A percentile compares a stretch with the other conserved stretches of the same genome.
Evolutionary conservation across 1,140 invertebrate species (phyloP).

Genomic region (Dendrolimus punctatus): DNA sequence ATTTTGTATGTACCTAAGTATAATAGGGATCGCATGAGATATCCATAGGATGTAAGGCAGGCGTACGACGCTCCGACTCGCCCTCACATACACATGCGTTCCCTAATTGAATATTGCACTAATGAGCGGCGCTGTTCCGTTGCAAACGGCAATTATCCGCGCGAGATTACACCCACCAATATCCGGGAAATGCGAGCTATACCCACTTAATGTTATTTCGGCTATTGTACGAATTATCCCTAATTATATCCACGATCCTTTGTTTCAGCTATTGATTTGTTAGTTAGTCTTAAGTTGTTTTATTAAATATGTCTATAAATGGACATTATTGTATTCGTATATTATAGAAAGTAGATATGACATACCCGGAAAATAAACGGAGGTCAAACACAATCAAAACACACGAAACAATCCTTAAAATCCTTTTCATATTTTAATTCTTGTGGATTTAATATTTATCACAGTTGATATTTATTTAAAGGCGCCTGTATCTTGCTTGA

Average conservation of each 20-base stretch:
- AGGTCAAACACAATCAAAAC: too few relatives aligned
- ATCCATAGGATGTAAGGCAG: slow-evolving; percentile 13
- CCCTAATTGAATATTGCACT: slow-evolving; percentile 52
- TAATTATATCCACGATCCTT: slow-evolving; percentile 32
- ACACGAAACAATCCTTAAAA: too few relatives aligned
- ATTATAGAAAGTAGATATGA: too few relatives aligned
- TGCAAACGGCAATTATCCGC: slow-evolving; percentile 58
- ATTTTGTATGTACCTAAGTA: too few relatives aligned
- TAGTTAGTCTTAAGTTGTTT: too few relatives aligned
- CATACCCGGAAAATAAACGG: too few relatives aligned
- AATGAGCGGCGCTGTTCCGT: slow-evolving; percentile 56
- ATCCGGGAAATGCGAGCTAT: slow-evolving; percentile 42
- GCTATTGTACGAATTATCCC: slow-evolving; percentile 23
- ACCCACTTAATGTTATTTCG: slow-evolving; percentile 29
- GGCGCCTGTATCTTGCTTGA: too few relatives aligned
- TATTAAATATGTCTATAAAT: too few relatives aligned
- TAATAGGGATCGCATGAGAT: background rate
- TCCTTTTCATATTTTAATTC: too few relatives aligned
- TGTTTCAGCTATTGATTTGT: background rate
- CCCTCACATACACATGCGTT: slow-evolving; percentile 22
- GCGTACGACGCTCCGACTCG: slow-evolving; percentile 13
- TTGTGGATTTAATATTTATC: too few relatives aligned
- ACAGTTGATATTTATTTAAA: too few relatives aligned
- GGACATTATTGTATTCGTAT: too few relatives aligned
- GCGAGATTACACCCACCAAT: slow-evolving; percentile 57